phyloP scores from a whole-genome alignment of 2,113 vertebrate species.

The Rhadina sibilatrix region DNA sequence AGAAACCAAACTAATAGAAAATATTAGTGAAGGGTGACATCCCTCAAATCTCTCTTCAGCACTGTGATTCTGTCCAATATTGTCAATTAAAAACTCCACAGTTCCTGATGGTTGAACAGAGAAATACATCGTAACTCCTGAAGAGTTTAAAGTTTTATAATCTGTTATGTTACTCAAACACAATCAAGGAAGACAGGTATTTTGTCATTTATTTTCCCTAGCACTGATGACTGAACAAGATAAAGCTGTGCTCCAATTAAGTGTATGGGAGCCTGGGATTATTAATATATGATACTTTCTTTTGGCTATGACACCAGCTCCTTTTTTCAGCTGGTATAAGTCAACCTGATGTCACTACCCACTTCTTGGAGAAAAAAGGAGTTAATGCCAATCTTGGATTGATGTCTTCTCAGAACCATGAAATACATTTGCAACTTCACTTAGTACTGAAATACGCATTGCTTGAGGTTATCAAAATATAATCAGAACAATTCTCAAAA shows the following conservation, averaged over 20 bases:
- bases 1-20: neutral
- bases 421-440: neutral
- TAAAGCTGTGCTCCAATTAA: neutral
- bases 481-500: neutral
- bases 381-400: neutral
- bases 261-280: neutral
- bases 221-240: neutral
- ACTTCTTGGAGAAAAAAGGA: neutral
- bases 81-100: neutral
- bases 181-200: neutral
- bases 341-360: neutral
- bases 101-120: neutral
- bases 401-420: neutral
- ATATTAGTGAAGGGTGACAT: neutral
- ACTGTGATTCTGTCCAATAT: neutral
- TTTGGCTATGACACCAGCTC: neutral
- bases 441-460: neutral
- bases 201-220: neutral
- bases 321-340: neutral
- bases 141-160: neutral
- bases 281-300: neutral
- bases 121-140: neutral
- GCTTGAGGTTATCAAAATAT: neutral
- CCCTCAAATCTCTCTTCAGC: neutral
- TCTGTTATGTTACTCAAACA: neutral